Evolutionary conservation across 1,140 invertebrate species (phyloP), one percentile per base, ranked within the genome.

Genomic region (Platyura marginata): DNA sequence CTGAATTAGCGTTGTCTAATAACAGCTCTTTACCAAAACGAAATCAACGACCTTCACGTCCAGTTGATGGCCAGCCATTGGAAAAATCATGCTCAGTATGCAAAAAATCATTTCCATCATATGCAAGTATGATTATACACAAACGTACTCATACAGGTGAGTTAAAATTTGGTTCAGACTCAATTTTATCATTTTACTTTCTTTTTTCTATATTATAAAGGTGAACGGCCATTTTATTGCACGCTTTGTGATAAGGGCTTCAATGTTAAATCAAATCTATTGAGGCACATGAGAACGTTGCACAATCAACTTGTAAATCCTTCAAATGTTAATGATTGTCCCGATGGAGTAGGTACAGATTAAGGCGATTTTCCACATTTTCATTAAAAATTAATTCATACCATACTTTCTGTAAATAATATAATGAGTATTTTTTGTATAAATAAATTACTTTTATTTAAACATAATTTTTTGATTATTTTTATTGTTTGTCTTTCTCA

Each of bases 1-100:
- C 79, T 59, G 81, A 87, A 67, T 61, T 87, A 59, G 79, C 81
- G 49, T 61, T 81, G 51, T 79, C 76, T 64, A 85, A 84, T 59
- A 81, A 77, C 62, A 74, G 72, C 48, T 68, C 71, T 43, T 69
- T 69, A 48, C 70, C 71, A 49, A 72, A 72, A 57, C 36, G 18
- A 38, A 38, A 36, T 36, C 13, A 29, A 8, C 25, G 25, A 29
- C 25, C 25, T 8, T 8, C 13, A 29, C 25, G 25, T 29, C 25
- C 25, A 29, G 6, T 29, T 8, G 25, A 29, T 13, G n/a, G 5
- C 29, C 3, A n/a, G 13, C 18, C 13, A 13, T 29, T 29, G 25
- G 25, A 29, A 53, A 79, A 80, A 57, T 66, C 69, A 44, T 81
- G 79, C 54, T 64, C 70, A 45, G 70, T 75, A 48, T 82, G 79